Percentiles rank a stretch among this genome's conserved stretches.
Conservation (phyloP, 2,888 invertebrate species). For the Tuberolachnus salignus region DNA sequence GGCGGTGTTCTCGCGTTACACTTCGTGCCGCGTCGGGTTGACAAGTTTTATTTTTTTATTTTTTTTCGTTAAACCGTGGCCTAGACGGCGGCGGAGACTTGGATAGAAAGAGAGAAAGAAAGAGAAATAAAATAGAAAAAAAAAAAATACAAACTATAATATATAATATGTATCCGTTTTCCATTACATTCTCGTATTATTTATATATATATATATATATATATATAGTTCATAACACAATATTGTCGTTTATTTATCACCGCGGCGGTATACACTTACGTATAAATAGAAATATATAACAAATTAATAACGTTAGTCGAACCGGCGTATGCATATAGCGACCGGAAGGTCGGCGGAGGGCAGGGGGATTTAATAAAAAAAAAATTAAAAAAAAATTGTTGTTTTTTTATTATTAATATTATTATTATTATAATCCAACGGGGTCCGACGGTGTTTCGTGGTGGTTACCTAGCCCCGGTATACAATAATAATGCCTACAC, state of each 20-base stretch:
- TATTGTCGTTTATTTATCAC: conserved; percentile 43
- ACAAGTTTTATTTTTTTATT: conserved; percentile 26
- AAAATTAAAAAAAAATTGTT: too few relatives aligned
- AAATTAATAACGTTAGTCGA: conserved; percentile 31
- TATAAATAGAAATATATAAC: conserved; percentile 10
- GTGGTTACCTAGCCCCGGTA: too few relatives aligned
- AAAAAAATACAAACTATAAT: background rate
- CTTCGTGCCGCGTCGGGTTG: conserved; percentile 23
- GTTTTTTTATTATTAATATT: background rate
- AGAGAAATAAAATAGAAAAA: too few relatives aligned
- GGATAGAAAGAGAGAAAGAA: background rate
- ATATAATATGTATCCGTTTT: conserved; percentile 17
- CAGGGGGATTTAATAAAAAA: too few relatives aligned
- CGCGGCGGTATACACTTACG: too few relatives aligned
- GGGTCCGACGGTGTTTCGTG: conserved; percentile 17
- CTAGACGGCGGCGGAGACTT: background rate
- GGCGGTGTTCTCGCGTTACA: conserved; percentile 51
- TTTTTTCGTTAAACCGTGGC: too few relatives aligned
- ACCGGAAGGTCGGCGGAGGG: background rate
- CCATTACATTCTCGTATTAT: conserved; percentile 21
- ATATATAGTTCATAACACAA: too few relatives aligned
- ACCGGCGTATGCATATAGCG: background rate
- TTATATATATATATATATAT: too few relatives aligned
- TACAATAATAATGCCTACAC: background rate
- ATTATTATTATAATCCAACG: conserved; percentile 26